Percentiles rank a stretch among this genome's conserved stretches.
Evolutionary conservation across 1,140 invertebrate species (phyloP).

Genomic region (Lucilia cuprina): DNA sequence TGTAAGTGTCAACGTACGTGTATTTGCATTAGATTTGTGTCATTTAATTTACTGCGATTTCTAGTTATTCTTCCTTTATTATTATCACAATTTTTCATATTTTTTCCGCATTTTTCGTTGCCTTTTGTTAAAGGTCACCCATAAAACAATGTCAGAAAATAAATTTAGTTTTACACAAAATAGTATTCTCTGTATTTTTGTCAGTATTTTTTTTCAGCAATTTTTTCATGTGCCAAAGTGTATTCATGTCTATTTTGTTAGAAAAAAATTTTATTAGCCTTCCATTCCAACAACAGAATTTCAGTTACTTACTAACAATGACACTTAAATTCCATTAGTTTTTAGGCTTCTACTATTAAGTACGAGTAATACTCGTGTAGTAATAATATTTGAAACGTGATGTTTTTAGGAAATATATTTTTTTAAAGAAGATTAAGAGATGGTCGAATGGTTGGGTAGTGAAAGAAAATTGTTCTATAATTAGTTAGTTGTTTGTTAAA

Average conservation of each 20-base stretch:
- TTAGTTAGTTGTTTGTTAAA: too few relatives aligned
- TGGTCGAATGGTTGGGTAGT: too few relatives aligned
- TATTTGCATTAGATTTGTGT: slow-evolving; percentile 11
- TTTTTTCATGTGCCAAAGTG: too few relatives aligned
- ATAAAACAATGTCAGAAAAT: background rate
- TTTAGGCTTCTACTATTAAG: background rate
- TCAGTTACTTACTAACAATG: background rate
- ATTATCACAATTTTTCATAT: background rate
- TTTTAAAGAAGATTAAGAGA: too few relatives aligned
- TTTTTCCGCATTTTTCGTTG: background rate
- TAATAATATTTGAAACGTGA: background rate
- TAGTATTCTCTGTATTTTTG: background rate
- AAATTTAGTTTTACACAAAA: background rate
- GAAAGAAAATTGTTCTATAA: too few relatives aligned
- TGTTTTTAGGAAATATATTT: background rate
- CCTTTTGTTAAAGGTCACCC: background rate
- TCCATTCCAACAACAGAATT: background rate
- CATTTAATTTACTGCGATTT: background rate
- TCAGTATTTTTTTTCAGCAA: background rate
- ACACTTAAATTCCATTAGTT: background rate
- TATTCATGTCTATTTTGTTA: too few relatives aligned
- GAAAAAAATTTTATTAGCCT: background rate
- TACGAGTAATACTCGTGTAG: background rate
- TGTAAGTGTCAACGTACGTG: background rate
- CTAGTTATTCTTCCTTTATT: background rate